These are phyloP conservation scores for Lagenorhynchus albirostris DNA, from an alignment of 2,113 vertebrate genomes.

Conservation along the genomic window DNA sequence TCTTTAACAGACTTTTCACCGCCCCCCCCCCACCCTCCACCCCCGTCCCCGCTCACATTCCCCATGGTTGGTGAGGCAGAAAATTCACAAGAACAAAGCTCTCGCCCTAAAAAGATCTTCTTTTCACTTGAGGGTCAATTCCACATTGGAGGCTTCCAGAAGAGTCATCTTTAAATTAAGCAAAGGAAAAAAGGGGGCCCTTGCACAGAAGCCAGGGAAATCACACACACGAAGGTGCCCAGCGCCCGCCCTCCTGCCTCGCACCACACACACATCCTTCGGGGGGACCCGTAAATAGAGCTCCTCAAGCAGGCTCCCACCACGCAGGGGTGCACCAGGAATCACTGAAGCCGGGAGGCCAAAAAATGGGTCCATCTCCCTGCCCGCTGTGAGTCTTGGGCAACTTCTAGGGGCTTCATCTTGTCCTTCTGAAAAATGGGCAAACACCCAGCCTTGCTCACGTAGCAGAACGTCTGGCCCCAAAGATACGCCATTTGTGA, in stretches of 20 bases:
- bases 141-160: constrained; percentile 45
- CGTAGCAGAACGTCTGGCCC: fast-evolving
- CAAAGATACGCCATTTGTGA: background rate
- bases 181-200: background rate
- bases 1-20: constrained; percentile 1
- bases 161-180: constrained; percentile 57
- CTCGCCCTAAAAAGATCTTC: constrained; percentile 48
- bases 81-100: constrained; percentile 71
- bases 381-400: background rate
- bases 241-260: fast-evolving
- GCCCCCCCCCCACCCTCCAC: background rate
- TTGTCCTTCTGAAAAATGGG: background rate
- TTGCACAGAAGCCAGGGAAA: background rate
- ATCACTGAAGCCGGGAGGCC: fast-evolving
- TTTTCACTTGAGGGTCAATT: constrained; percentile 59
- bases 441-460: background rate
- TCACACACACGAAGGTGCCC: background rate
- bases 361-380: background rate
- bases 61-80: constrained; percentile 66
- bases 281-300: background rate
- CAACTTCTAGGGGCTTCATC: background rate
- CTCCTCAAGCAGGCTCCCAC: background rate
- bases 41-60: constrained; percentile 20
- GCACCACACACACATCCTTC: background rate
- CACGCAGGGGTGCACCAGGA: background rate